phyloP scores from a whole-genome alignment of 1,140 invertebrate genomes.

The Lepidurus couesii region DNA sequence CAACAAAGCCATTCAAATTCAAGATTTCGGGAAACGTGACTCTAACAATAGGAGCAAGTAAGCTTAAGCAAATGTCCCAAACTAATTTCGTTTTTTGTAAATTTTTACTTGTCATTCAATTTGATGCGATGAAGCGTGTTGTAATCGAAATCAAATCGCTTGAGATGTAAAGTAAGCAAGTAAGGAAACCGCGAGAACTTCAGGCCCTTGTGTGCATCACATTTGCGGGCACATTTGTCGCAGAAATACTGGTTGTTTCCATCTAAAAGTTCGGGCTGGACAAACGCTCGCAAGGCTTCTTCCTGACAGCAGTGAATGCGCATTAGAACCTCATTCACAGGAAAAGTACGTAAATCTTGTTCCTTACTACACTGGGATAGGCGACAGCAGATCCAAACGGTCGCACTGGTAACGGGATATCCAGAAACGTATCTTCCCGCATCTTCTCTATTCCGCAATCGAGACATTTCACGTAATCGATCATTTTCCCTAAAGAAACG shows the following conservation, averaged over 20 bases:
- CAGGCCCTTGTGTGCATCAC: conserved; percentile 85
- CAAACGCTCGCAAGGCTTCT: conserved; percentile 78
- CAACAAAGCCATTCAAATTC: conserved; percentile 71
- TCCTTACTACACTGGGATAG: conserved; percentile 70
- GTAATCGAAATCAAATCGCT: conserved; percentile 89
- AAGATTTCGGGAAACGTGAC: conserved; percentile 77
- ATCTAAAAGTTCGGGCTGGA: conserved; percentile 76
- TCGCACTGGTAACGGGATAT: conserved; percentile 80
- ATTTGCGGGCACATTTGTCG: conserved; percentile 80
- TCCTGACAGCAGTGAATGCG: conserved; percentile 51
- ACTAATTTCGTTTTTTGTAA: not conserved
- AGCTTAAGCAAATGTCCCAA: conserved; percentile 28
- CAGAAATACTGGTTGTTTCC: conserved; percentile 87
- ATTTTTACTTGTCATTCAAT: conserved; percentile 76
- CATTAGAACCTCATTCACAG: not conserved
- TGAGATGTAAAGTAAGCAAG: conserved; percentile 78
- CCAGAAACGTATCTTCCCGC: conserved; percentile 72
- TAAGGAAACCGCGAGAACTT: conserved; percentile 86
- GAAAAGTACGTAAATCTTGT: conserved; percentile 23
- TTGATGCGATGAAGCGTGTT: conserved; percentile 79
- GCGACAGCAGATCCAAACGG: conserved; percentile 72
- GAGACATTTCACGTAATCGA: conserved; percentile 86
- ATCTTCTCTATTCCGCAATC: conserved; percentile 80
- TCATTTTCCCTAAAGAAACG: conserved; percentile 64
- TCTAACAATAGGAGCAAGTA: conserved; percentile 46